These are phyloP conservation scores for Stenodema calcarata DNA, from an alignment of 2,888 invertebrate genomes.

Conservation along the genomic window DNA sequence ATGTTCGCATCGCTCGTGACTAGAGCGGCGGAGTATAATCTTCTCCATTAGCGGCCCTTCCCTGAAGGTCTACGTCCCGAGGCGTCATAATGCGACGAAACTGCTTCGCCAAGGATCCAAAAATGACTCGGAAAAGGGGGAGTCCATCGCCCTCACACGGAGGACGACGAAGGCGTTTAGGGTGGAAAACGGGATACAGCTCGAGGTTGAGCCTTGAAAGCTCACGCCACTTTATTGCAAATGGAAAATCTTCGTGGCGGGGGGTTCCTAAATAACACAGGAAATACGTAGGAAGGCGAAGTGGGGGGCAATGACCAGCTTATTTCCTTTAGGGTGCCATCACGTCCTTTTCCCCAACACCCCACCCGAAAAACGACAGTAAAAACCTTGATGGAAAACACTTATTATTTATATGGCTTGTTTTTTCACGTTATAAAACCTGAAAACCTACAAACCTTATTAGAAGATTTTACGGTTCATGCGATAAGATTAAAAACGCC, in stretches of 20 bases:
- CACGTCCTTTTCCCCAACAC: background rate
- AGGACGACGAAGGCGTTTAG: background rate
- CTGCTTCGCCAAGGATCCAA: background rate
- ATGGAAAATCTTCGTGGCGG: slow-evolving; percentile 51
- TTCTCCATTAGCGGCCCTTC: background rate
- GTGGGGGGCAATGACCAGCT: slow-evolving; percentile 47
- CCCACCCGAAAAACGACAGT: background rate
- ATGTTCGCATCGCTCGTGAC: background rate
- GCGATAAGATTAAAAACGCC: background rate
- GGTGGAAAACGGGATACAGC: background rate
- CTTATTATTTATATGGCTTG: background rate
- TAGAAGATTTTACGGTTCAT: background rate
- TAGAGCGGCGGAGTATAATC: background rate
- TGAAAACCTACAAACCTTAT: background rate
- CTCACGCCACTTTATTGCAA: slow-evolving; percentile 51
- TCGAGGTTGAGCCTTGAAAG: background rate
- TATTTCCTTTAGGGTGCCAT: slow-evolving; percentile 27
- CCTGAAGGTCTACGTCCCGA: background rate
- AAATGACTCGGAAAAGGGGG: background rate
- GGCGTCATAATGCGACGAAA: background rate
- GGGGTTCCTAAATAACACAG: slow-evolving; percentile 44
- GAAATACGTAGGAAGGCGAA: too few species aligned
- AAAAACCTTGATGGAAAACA: slow-evolving; percentile 5
- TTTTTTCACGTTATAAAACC: background rate
- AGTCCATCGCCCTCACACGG: slow-evolving; percentile 1